Conservation (phyloP, 2,113 vertebrate species). For the Tragulus kanchil region DNA sequence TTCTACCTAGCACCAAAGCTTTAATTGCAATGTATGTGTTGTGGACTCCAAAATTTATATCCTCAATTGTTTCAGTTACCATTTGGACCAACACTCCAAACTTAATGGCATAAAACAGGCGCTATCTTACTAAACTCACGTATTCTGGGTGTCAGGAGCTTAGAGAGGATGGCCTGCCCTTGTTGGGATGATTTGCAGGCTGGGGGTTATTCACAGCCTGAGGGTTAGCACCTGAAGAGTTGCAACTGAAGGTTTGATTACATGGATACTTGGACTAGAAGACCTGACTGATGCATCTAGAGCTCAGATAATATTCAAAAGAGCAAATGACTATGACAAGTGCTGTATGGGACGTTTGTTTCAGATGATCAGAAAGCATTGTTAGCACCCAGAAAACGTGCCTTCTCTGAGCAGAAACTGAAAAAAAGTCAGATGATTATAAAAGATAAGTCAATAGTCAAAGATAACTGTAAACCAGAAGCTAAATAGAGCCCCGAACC, state of each 20-base stretch:
- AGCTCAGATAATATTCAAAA: constrained; percentile 2
- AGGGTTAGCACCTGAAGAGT: not conserved
- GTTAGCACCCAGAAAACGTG: not conserved
- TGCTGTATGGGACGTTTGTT: not conserved
- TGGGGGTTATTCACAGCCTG: not conserved
- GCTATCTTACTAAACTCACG: not conserved
- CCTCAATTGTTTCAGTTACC: not conserved
- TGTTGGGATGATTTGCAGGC: not conserved
- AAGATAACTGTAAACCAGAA: not conserved
- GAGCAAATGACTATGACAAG: not conserved
- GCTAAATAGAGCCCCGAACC: not conserved
- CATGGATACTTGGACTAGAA: not conserved
- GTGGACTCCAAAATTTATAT: not conserved
- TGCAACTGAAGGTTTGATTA: not conserved
- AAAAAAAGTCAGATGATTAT: not conserved
- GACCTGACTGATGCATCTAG: not conserved
- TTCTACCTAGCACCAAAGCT: not conserved
- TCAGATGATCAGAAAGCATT: not conserved
- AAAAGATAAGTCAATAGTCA: not conserved
- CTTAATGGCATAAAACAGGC: not conserved
- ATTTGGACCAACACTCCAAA: not conserved
- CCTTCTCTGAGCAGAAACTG: not conserved
- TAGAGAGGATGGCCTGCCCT: not conserved
- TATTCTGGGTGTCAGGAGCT: not conserved
- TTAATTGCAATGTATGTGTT: not conserved